These are phyloP conservation scores for Heteromormyrus szaboi DNA, from an alignment of 2,797 vertebrate genomes.

Conservation along the genomic window DNA sequence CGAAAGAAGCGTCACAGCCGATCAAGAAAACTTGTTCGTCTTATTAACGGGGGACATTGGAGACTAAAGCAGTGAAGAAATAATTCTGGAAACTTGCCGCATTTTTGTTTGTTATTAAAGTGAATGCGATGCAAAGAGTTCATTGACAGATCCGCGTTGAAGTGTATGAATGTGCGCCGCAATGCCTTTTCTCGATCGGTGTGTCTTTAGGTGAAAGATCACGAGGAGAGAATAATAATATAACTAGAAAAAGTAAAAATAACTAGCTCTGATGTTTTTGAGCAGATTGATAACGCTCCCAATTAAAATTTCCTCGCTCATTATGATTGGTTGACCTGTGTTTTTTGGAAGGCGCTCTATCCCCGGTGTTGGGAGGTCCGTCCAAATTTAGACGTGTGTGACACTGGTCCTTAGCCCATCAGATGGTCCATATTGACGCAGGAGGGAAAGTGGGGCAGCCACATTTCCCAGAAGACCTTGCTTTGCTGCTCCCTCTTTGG, in stretches of 20 bases:
- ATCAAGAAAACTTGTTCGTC: slow-evolving; percentile 14
- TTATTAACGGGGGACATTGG: slow-evolving; percentile 7
- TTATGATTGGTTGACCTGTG: slow-evolving; percentile 63
- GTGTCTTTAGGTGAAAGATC: not conserved
- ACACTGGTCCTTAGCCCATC: slow-evolving; percentile 65
- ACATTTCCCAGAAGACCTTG: slow-evolving; percentile 56
- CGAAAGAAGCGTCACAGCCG: not conserved
- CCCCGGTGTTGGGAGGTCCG: slow-evolving; percentile 46
- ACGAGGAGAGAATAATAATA: not conserved
- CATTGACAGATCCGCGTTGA: not conserved
- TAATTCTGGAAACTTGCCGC: not conserved
- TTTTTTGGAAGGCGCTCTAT: slow-evolving; percentile 57
- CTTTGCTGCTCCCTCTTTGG: slow-evolving; percentile 40
- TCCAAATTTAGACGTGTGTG: slow-evolving; percentile 66
- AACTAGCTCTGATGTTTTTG: slow-evolving; percentile 34
- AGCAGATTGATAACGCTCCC: slow-evolving; percentile 58
- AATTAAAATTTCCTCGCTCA: slow-evolving; percentile 71
- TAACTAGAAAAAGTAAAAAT: slow-evolving; percentile 11
- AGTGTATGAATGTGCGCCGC: not conserved
- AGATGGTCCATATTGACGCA: slow-evolving; percentile 63
- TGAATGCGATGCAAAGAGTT: not conserved
- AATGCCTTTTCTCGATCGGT: not conserved
- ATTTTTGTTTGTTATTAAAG: slow-evolving; percentile 4
- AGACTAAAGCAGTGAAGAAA: slow-evolving; percentile 1
- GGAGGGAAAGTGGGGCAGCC: slow-evolving; percentile 66